Base-by-base conservation (phyloP, 2,113 vertebrate species). In the Corythornis madagascariensis region DNA sequence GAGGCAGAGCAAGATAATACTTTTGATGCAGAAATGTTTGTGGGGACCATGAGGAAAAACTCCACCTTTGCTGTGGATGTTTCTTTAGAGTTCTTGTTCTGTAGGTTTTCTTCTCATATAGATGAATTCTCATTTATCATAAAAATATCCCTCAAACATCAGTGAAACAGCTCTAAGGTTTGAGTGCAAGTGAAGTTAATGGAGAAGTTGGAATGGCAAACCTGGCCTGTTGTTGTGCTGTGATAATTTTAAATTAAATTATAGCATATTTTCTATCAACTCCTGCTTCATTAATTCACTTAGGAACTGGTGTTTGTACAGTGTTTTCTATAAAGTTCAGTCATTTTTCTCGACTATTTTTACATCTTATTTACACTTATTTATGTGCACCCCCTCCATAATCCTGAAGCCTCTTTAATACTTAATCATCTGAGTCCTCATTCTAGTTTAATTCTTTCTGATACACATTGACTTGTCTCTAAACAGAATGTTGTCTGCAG, bases 301-400 rank as follows among this genome's bases (percentile, higher is more conserved):
- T 48, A 28, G 2, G 4, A 45, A 86, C 5, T 48, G 53, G 3
- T 64, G 16, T 40, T 50, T 55, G 6, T 55, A 25, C 40, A 42
- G 17, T 57, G n/a, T 10, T 81, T 78, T 25, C 8, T 67, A 28
- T 31, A 45, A 63, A 31, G 38, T 67, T 63, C 9, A 22, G 6
- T 59, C 13, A 3, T 55, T 10, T 48, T 88, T 89, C 17, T 89
- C 6, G 19, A 12, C 7, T 59, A 10, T 15, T 56, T 53, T 55
- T 45, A 16, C 2, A 47, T 55, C 13, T 85, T 69, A 33, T 47
- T 19, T 65, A 5, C 43, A 45, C 29, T 55, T 56, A n/a, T 45
- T 84, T 71, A 31, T 1, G 2, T 17, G 31, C 3, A 8, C 4
- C 1, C 5, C 2, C 4, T 29, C 22, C 28, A 17, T 28, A 55